These are phyloP conservation scores for Leptinotarsa lineolata DNA, from an alignment of 1,140 invertebrate species.

Conservation along the genomic window DNA sequence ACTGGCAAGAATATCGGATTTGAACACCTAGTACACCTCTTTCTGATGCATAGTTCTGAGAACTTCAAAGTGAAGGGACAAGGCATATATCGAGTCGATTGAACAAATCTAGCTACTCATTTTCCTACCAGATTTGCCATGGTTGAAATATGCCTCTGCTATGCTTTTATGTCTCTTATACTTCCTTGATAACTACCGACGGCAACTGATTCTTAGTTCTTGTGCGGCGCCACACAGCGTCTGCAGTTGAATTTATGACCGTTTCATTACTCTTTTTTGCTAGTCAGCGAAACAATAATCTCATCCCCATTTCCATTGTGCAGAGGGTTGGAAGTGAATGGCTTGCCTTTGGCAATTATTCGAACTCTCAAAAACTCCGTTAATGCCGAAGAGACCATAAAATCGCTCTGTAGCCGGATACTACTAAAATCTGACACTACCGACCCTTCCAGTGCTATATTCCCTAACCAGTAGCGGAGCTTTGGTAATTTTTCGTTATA, in stretches of 20 bases:
- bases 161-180: background rate
- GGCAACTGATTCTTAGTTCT: background rate
- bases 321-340: background rate
- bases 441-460: background rate
- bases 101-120: no score
- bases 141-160: background rate
- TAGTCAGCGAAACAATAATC: background rate
- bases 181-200: background rate
- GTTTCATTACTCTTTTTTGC: background rate
- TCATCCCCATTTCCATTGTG: background rate
- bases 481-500: background rate
- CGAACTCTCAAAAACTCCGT: background rate
- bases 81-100: no score
- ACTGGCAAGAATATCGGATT: no score
- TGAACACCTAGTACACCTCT: no score
- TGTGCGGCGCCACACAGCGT: background rate
- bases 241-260: background rate
- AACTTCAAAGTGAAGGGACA: no score
- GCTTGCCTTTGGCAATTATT: background rate
- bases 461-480: background rate
- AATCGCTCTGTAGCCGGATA: background rate
- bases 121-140: no score
- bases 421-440: background rate
- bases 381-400: slow-evolving; percentile 1
- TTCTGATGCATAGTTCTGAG: no score